Evolutionary conservation across 2,888 invertebrate genomes (phyloP).

Genomic region (Tipula helvola): DNA sequence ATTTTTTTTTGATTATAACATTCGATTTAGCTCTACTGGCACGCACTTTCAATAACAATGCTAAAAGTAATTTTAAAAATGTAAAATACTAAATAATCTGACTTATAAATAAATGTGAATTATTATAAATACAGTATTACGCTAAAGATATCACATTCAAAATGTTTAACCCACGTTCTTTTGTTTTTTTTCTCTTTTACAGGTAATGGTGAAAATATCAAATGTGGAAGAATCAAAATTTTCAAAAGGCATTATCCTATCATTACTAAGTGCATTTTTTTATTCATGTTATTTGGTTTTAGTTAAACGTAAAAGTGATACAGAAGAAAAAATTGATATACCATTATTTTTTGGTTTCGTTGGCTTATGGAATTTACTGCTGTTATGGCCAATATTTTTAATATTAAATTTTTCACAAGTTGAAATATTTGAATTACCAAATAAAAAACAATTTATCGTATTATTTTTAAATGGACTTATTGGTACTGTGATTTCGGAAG

Average conservation of each 20-base stretch:
- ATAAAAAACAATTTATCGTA: constrained; percentile 64
- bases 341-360: constrained; percentile 94
- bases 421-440: constrained; percentile 79
- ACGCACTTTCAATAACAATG: too few species aligned
- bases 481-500: constrained; percentile 84
- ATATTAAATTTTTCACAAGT: constrained; percentile 68
- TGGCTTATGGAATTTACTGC: constrained; percentile 76
- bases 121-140: too few species aligned
- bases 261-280: constrained; percentile 74
- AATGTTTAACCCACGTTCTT: background rate
- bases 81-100: too few species aligned
- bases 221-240: constrained; percentile 56
- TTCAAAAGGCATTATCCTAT: constrained; percentile 66
- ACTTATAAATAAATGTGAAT: too few species aligned
- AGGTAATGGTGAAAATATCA: constrained; percentile 68
- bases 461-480: constrained; percentile 75
- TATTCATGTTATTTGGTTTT: constrained; percentile 86
- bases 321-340: constrained; percentile 88
- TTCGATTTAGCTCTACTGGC: too few species aligned
- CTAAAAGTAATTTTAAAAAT: too few species aligned
- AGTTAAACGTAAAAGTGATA: constrained; percentile 72
- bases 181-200: constrained; percentile 19
- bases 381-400: constrained; percentile 84
- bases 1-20: too few species aligned
- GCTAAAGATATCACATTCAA: too few species aligned